These are phyloP conservation scores for Triplophysa siluroides DNA, from an alignment of 2,113 vertebrate species.

Conservation along the genomic window DNA sequence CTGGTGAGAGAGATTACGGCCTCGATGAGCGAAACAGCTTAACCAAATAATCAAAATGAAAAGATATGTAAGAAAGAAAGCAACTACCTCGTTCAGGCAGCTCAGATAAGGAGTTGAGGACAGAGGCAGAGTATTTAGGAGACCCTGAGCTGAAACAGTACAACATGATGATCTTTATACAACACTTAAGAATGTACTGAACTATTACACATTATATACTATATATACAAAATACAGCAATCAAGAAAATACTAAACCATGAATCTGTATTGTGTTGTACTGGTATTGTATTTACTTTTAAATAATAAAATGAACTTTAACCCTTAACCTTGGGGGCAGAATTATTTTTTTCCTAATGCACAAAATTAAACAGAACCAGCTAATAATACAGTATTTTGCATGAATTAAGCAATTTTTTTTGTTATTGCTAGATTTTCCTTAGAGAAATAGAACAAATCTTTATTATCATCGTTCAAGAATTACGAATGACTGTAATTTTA, in stretches of 20 bases:
- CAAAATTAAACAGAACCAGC: too few relatives aligned
- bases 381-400: too few relatives aligned
- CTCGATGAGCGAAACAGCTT: neutral
- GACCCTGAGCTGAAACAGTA: conserved; percentile 63
- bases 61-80: neutral
- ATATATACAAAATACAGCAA: neutral
- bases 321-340: too few relatives aligned
- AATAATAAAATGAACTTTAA: too few relatives aligned
- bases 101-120: conserved; percentile 62
- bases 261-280: neutral
- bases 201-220: neutral
- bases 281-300: too few relatives aligned
- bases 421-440: too few relatives aligned
- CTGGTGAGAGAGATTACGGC: conserved; percentile 34
- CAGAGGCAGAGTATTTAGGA: conserved; percentile 55
- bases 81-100: conserved; percentile 61
- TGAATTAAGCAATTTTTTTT: too few relatives aligned
- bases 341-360: too few relatives aligned
- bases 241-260: neutral
- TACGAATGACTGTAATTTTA: too few relatives aligned
- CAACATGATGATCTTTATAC: neutral
- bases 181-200: neutral
- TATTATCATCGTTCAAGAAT: too few relatives aligned
- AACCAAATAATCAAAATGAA: neutral
- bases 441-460: too few relatives aligned